Conservation (phyloP, 2,113 vertebrate genomes). For the Galbula dea region DNA sequence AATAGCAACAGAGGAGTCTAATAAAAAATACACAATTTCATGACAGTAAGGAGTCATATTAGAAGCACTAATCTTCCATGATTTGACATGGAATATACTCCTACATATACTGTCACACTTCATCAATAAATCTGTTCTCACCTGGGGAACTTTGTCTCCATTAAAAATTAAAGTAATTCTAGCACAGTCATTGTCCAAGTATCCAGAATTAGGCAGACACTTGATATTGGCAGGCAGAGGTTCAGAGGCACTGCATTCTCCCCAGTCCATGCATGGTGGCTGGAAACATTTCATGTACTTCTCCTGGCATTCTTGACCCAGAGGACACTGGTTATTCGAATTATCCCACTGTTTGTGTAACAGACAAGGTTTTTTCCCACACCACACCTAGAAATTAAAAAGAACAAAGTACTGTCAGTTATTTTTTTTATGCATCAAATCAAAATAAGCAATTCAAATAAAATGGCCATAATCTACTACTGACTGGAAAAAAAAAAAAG, state of each 20-base stretch:
- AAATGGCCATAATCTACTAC: background rate
- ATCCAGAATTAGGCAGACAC: constrained; percentile 83
- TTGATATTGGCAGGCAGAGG: constrained; percentile 72
- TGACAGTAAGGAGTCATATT: background rate
- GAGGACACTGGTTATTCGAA: constrained; percentile 73
- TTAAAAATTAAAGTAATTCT: constrained; percentile 89
- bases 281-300: constrained; percentile 84
- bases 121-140: constrained; percentile 62
- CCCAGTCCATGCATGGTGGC: constrained; percentile 85
- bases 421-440: background rate
- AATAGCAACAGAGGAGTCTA: background rate
- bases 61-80: background rate
- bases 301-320: constrained; percentile 80
- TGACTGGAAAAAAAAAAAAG: background rate
- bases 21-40: background rate
- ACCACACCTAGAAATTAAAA: constrained; percentile 80
- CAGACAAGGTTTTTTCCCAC: constrained; percentile 85
- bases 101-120: background rate
- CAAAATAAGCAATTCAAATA: background rate
- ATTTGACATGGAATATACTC: background rate
- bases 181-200: constrained; percentile 87
- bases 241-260: constrained; percentile 81
- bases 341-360: constrained; percentile 58
- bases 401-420: background rate
- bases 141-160: constrained; percentile 86